These are phyloP conservation scores for Budorcas taxicolor DNA, from an alignment of 2,113 vertebrate genomes.

Conservation along the genomic window DNA sequence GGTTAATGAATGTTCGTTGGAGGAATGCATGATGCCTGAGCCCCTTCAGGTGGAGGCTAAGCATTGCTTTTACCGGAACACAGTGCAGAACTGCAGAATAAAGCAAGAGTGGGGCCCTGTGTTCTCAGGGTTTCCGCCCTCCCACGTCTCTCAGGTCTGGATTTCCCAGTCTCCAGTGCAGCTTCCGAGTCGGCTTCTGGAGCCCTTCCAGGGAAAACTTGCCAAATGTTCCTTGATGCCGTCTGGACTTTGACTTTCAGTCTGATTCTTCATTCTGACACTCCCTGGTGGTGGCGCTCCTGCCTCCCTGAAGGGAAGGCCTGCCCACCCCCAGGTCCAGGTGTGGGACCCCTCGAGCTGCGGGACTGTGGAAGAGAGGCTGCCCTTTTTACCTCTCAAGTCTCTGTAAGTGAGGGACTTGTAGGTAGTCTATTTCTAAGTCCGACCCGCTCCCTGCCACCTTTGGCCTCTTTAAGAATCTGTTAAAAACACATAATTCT, in stretches of 20 bases:
- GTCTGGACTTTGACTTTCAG: neutral
- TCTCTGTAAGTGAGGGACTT: neutral
- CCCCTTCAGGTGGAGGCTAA: neutral
- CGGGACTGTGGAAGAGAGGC: neutral
- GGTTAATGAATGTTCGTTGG: neutral
- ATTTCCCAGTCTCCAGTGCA: neutral
- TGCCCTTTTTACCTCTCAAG: neutral
- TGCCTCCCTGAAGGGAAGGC: neutral
- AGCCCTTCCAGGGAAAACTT: neutral
- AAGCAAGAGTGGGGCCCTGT: neutral
- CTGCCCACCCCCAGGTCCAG: neutral
- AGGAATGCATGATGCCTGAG: neutral
- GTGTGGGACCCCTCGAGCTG: fast-evolving
- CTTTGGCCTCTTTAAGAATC: neutral
- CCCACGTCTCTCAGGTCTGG: neutral
- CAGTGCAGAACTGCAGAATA: neutral
- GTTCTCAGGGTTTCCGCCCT: neutral
- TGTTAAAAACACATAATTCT: neutral
- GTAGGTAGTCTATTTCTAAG: neutral
- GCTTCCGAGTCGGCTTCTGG: neutral
- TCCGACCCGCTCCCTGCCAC: fast-evolving
- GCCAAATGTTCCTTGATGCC: neutral
- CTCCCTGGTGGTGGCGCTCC: neutral
- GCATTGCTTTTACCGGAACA: neutral
- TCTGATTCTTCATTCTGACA: neutral